phyloP scores from a whole-genome alignment of 2,797 vertebrate species.

The Poecilia picta region DNA sequence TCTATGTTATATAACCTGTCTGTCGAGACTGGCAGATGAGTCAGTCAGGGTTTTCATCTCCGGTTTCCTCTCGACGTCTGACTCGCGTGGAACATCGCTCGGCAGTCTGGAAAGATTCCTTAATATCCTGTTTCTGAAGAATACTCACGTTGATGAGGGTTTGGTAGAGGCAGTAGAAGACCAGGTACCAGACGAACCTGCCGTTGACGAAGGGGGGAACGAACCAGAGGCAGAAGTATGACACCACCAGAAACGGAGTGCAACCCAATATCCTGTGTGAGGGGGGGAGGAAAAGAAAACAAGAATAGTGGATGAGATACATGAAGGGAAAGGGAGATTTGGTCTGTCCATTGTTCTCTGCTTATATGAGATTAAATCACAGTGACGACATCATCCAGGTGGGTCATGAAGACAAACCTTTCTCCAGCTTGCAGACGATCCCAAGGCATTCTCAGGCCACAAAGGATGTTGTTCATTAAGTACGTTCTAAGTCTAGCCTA shows the following conservation, averaged over 20 bases:
- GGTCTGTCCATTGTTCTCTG: neutral
- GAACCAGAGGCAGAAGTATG: conserved; percentile 97
- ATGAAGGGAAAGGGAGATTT: neutral
- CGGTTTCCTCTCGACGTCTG: neutral
- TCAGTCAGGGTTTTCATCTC: conserved; percentile 34
- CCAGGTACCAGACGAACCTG: conserved; percentile 89
- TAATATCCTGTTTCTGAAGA: conserved; percentile 4
- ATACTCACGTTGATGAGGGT: conserved; percentile 92
- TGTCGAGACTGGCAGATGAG: conserved; percentile 4
- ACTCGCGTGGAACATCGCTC: conserved; percentile 4
- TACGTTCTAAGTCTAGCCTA: neutral
- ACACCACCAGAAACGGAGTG: conserved; percentile 87
- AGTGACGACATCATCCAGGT: neutral
- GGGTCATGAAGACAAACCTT: neutral
- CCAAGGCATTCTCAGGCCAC: neutral
- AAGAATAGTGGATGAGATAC: neutral
- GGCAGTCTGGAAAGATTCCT: conserved; percentile 10
- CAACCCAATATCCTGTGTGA: conserved; percentile 90
- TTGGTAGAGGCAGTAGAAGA: conserved; percentile 94
- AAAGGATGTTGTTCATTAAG: neutral
- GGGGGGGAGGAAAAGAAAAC: neutral
- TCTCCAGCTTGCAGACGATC: neutral
- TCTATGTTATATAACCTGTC: conserved; percentile 26
- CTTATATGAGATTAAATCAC: neutral
- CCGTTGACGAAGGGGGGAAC: conserved; percentile 86